Evolutionary conservation across 2,797 vertebrate genomes (phyloP), one percentile per base, ranked within the genome.

Genomic region (Cirrhinus molitorella): DNA sequence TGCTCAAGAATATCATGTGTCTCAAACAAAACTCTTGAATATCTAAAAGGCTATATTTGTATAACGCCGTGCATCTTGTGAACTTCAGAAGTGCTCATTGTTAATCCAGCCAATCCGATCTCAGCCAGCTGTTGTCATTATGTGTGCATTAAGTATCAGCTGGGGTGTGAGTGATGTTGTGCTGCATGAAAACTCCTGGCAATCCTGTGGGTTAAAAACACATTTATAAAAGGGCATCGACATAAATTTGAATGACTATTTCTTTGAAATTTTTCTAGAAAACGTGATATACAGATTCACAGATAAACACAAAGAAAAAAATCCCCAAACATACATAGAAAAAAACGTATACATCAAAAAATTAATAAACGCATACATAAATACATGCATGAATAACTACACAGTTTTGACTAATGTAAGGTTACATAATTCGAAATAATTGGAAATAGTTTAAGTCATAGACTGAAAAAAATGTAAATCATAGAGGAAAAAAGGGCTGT

Each of bases 1-100:
- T 14, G 31, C 71, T 55, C 49, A n/a, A 74, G 28, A 49, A 55
- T 74, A 55, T 53, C 71, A 53, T 19, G 45, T 49, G 49, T 74
- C 31, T 51, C 11, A 51, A 72, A 31, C 70, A 21, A 72, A 72
- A 25, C 10, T 51, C 47, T 51, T 49, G 68, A 34, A 53, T 21
- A 73, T 53, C 47, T 21, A 51, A 31, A 31, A 72, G 28, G 25
- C 6, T 53, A 19, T 2, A 21, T 73, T 53, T 53, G 19, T 28
- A 19, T 49, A 71, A 49, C 16, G 17, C 23, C 23, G 5, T 51
- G 17, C 7, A 1, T 31, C 28, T 31, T 6, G 28, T 34, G 61
- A 61, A 14, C 28, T 19, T 65, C 28, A 34, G 61, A 65, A 19
- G 61, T 17, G 28, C 70, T 21, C 10, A 51, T 31, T 31, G 17